Percentiles rank a stretch among this genome's conserved stretches.
phyloP scores from a whole-genome alignment of 2,888 invertebrate genomes.

The Eutolmus rufibarbis region DNA sequence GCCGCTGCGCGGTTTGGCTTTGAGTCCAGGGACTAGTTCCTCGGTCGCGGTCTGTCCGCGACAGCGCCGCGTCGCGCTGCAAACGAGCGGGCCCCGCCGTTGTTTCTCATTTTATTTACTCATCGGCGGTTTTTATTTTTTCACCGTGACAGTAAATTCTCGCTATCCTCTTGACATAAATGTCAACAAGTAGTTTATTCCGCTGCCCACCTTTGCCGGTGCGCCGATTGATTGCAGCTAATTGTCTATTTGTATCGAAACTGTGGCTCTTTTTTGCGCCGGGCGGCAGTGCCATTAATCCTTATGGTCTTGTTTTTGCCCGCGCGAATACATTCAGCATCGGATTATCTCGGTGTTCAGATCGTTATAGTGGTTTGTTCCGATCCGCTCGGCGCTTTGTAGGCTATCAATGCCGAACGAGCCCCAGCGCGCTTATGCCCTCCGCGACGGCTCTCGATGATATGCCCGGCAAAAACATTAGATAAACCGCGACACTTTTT shows the following conservation, averaged over 20 bases:
- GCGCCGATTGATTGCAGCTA: constrained; percentile 44
- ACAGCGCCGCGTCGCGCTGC: background rate
- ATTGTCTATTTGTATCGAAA: constrained; percentile 44
- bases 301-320: constrained; percentile 25
- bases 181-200: constrained; percentile 43
- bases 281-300: constrained; percentile 37
- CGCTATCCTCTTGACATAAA: constrained; percentile 42
- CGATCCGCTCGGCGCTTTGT: constrained; percentile 5
- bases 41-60: background rate
- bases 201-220: constrained; percentile 36
- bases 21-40: background rate
- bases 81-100: background rate
- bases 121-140: constrained; percentile 32
- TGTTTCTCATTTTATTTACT: constrained; percentile 31
- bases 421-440: background rate
- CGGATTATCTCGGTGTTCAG: constrained; percentile 27
- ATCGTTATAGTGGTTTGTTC: constrained; percentile 34
- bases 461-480: constrained; percentile 21
- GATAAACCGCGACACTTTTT: constrained; percentile 42
- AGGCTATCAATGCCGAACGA: constrained; percentile 11
- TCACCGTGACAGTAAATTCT: constrained; percentile 39
- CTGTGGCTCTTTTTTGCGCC: constrained; percentile 28
- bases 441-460: background rate
- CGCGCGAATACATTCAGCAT: background rate
- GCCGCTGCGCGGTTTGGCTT: constrained; percentile 17